Percentiles rank a stretch among this genome's conserved stretches.
These are phyloP conservation scores for Pachydiplax longipennis DNA, from an alignment of 2,888 invertebrate species.

Conservation along the genomic window DNA sequence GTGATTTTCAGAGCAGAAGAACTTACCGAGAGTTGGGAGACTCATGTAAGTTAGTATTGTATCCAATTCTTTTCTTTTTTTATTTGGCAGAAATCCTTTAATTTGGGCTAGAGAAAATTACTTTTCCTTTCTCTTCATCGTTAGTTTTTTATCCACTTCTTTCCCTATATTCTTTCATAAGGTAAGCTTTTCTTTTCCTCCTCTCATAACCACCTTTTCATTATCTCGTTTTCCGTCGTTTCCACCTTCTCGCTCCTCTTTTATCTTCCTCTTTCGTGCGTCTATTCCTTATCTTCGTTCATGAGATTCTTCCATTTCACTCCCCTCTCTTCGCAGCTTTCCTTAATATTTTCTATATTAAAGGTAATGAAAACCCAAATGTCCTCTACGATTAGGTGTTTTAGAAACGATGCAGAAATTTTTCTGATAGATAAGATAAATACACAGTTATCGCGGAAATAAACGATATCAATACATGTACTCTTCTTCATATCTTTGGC, in stretches of 20 bases:
- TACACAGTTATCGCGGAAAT: too few relatives aligned
- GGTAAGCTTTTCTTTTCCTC: neutral
- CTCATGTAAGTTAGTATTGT: neutral
- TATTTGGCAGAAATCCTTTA: neutral
- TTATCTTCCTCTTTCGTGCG: neutral
- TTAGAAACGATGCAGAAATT: too few relatives aligned
- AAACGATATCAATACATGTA: too few relatives aligned
- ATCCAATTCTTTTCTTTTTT: neutral
- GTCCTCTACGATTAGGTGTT: too few relatives aligned
- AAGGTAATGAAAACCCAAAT: too few relatives aligned
- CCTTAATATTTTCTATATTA: neutral
- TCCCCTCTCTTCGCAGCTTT: neutral
- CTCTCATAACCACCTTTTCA: neutral
- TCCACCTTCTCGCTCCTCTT: neutral
- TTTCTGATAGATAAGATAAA: too few relatives aligned
- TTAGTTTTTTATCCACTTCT: neutral
- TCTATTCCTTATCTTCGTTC: neutral
- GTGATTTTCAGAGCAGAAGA: too few relatives aligned
- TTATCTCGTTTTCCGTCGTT: neutral
- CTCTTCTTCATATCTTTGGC: too few relatives aligned
- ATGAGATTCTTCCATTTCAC: neutral
- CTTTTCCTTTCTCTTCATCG: neutral
- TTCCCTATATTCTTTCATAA: neutral
- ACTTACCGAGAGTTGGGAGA: too few relatives aligned
- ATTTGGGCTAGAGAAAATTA: too few relatives aligned